Conservation (phyloP, 2,113 vertebrate species). For the Solea senegalensis region DNA sequence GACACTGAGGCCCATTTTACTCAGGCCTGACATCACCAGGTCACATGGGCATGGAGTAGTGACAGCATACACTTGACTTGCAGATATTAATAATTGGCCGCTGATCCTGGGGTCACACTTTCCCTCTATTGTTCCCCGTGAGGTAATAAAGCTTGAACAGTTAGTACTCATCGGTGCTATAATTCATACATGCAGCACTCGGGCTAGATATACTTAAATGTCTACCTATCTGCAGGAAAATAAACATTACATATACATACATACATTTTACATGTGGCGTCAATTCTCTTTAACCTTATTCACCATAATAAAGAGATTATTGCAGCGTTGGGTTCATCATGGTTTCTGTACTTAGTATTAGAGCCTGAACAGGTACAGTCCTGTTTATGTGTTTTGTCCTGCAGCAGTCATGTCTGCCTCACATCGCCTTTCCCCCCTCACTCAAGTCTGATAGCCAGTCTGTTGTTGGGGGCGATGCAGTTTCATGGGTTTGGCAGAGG, state of each 20-base stretch:
- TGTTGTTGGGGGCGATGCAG: conserved; percentile 12
- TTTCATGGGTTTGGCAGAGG: conserved; percentile 26
- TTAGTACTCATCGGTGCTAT: conserved; percentile 31
- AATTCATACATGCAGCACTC: conserved; percentile 29
- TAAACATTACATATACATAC: conserved; percentile 13
- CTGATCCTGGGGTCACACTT: conserved; percentile 22
- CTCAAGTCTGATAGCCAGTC: conserved; percentile 5
- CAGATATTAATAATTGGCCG: neutral
- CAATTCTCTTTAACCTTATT: too few relatives aligned
- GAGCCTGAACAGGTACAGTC: conserved; percentile 29
- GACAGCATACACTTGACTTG: neutral
- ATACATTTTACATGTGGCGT: conserved; percentile 40
- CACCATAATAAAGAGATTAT: too few relatives aligned
- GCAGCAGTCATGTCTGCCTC: conserved; percentile 1
- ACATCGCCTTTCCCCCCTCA: conserved; percentile 6
- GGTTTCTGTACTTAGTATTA: conserved; percentile 22
- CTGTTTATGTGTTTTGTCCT: conserved; percentile 9
- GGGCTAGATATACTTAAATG: conserved; percentile 27
- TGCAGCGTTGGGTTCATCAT: conserved; percentile 21
- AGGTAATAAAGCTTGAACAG: conserved; percentile 53
- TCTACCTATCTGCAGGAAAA: conserved; percentile 37
- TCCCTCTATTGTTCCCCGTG: conserved; percentile 28
- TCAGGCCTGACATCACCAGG: conserved; percentile 21
- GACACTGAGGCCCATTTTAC: conserved; percentile 11
- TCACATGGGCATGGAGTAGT: neutral